Evolutionary conservation across 1,140 invertebrate genomes (phyloP).

Genomic region (Calycopis cecrops): DNA sequence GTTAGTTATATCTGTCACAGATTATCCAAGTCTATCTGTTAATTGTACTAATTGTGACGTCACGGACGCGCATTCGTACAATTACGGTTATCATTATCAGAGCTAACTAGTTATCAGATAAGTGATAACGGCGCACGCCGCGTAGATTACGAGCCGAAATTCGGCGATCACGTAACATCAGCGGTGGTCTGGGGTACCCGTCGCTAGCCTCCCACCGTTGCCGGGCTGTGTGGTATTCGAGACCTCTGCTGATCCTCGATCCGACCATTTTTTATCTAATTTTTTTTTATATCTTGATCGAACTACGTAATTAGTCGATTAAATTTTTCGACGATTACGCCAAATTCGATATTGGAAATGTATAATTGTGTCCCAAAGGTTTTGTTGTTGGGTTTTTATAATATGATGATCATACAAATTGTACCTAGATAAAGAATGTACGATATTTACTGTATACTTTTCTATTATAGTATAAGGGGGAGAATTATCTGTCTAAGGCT

Average conservation of each 20-base stretch:
- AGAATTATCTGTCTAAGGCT: too few relatives aligned
- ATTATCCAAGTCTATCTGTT: background rate
- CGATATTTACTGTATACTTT: too few relatives aligned
- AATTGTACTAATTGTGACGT: background rate
- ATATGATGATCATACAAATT: too few relatives aligned
- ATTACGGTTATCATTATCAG: constrained; percentile 37
- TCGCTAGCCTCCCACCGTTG: constrained; percentile 33
- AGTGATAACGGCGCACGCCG: constrained; percentile 42
- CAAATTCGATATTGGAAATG: background rate
- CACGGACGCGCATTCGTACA: constrained; percentile 22
- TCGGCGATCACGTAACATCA: constrained; percentile 55
- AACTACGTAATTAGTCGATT: constrained; percentile 54
- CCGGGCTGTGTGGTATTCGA: constrained; percentile 68
- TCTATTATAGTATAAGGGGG: too few relatives aligned
- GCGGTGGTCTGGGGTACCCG: constrained; percentile 71
- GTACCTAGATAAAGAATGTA: too few relatives aligned
- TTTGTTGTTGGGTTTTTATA: too few relatives aligned
- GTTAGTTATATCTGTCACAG: too few relatives aligned
- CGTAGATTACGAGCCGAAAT: constrained; percentile 43
- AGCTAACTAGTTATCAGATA: constrained; percentile 46
- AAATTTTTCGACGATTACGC: background rate
- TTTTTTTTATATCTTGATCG: constrained; percentile 54
- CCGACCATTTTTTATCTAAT: constrained; percentile 54
- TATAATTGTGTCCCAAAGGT: too few relatives aligned
- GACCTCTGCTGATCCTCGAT: constrained; percentile 73